A percentile compares a stretch with the other conserved stretches of the same genome.
Conservation (phyloP, 2,888 invertebrate genomes). For the Nomada hirtipes region DNA sequence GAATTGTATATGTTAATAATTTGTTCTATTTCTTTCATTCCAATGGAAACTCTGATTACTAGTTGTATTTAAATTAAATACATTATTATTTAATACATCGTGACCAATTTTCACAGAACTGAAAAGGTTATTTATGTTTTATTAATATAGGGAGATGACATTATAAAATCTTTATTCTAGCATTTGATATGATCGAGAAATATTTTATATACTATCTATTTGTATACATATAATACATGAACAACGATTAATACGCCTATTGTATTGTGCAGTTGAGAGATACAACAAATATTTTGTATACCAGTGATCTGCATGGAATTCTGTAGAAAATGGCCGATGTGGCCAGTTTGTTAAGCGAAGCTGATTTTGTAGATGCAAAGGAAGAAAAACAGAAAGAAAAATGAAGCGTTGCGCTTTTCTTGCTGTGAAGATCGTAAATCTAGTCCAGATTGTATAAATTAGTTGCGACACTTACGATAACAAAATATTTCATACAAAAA, state of each 20-base stretch:
- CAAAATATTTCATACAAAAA: conserved; percentile 10
- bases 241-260: conserved; percentile 17
- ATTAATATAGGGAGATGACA: neutral
- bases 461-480: conserved; percentile 22
- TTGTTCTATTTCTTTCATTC: neutral
- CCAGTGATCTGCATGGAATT: conserved; percentile 23
- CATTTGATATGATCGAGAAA: conserved; percentile 18
- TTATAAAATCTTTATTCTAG: conserved; percentile 17
- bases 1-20: neutral
- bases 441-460: conserved; percentile 53
- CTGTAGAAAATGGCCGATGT: conserved; percentile 6
- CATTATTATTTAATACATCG: too few relatives aligned
- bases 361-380: conserved; percentile 21
- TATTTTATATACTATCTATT: conserved; percentile 59
- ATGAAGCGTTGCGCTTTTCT: conserved; percentile 10
- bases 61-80: neutral
- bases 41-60: neutral
- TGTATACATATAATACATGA: conserved; percentile 27
- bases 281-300: conserved; percentile 63
- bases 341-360: conserved; percentile 20
- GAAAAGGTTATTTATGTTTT: conserved; percentile 23
- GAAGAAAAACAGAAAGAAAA: neutral
- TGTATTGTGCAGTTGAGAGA: conserved; percentile 1
- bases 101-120: conserved; percentile 6
- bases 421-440: conserved; percentile 37